Evolutionary conservation across 2,797 vertebrate genomes (phyloP), one percentile per base, ranked within the genome.

Genomic region (Thalassophryne amazonica): DNA sequence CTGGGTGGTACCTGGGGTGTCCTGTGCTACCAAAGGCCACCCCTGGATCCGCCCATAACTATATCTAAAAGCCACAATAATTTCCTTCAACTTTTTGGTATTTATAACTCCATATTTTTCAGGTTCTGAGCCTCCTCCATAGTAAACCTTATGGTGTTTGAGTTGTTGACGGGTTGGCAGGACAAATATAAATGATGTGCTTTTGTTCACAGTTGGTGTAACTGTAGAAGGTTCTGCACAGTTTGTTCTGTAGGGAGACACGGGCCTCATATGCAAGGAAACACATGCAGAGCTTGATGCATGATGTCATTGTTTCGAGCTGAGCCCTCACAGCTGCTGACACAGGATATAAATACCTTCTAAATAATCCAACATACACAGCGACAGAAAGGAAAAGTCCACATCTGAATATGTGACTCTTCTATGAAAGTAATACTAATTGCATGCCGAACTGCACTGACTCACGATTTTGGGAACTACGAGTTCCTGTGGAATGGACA

Each of bases 401-500:
- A 39, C 13, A 57, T 30, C 7, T 5, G 4, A 53, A 27, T 28
- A 17, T 0, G 7, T 3, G 9, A 60, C 10, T 39, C 17, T 16
- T 53, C 20, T 45, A 50, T 48, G 22, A 49, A 60, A 60, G 46
- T 13, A 7, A 9, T 21, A 17, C 32, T 36, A 34, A 50, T 53
- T 3, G 3, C 27, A 49, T n/a, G 15, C 18, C 17, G 18, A 31
- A 38, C 16, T 14, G 4, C 7, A 39, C 33, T 73, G 59, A 76
- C 55, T 57, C 64, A 72, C 6, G 13, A 16, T 10, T 10, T 25
- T 56, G 55, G 35, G 62, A 60, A 39, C 7, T 18, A 33, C 14
- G 32, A 18, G 9, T 19, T 47, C 27, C 31, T 37, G 34, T 35
- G 18, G 7, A 58, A 8, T 6, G 3, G 17, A 46, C 22, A 31